Conservation (phyloP, 1,140 invertebrate genomes). For the Macrosteles quadrilineatus region DNA sequence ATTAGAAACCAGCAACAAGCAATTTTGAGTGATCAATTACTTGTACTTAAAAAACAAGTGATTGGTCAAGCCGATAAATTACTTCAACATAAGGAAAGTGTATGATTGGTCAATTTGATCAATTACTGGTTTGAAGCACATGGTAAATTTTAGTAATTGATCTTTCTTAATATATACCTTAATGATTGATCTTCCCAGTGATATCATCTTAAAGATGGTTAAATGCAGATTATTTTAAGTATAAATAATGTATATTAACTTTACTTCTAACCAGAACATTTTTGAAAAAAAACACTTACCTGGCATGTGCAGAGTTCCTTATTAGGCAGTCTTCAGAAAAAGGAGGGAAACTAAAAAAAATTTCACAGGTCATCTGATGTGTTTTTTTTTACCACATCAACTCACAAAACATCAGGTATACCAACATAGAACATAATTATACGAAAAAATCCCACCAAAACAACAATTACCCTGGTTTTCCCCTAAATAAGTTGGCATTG, state of each 20-base stretch:
- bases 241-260: not conserved
- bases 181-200: not conserved
- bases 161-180: not conserved
- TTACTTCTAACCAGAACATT: not conserved
- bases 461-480: not conserved
- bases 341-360: not conserved
- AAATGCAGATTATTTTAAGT: not conserved
- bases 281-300: not conserved
- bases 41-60: no score
- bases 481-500: no score
- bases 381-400: not conserved
- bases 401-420: not conserved
- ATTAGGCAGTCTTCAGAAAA: not conserved
- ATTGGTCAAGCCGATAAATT: no score
- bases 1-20: no score
- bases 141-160: not conserved
- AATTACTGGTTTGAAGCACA: not conserved
- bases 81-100: no score
- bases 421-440: not conserved
- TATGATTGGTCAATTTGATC: not conserved
- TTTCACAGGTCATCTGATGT: not conserved
- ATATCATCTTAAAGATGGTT: not conserved
- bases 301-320: not conserved
- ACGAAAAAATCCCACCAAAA: not conserved
- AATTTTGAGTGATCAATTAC: no score